Evolutionary conservation across 2,113 vertebrate genomes (phyloP).

Genomic region (Eurypyga helias): DNA sequence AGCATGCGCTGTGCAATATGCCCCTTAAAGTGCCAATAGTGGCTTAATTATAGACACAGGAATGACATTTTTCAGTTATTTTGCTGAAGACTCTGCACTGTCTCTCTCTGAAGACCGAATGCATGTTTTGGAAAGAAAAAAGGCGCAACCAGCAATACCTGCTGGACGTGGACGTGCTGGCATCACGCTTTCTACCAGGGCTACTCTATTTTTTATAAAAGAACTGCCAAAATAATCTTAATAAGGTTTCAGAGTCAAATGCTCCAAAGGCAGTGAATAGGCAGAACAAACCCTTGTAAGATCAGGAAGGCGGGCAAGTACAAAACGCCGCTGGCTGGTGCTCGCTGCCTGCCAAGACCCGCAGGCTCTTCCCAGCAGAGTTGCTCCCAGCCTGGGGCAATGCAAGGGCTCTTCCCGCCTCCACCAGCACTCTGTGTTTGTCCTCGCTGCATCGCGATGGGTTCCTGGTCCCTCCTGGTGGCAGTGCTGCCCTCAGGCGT

Average conservation of each 20-base stretch:
- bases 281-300: background rate
- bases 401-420: background rate
- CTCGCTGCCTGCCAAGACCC: background rate
- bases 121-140: background rate
- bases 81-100: background rate
- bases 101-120: background rate
- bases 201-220: background rate
- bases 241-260: background rate
- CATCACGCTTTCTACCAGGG: background rate
- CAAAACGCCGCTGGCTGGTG: rapidly evolving
- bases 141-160: background rate
- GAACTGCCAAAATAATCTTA: background rate
- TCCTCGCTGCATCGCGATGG: background rate
- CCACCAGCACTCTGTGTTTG: rapidly evolving
- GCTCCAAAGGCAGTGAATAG: background rate
- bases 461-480: background rate
- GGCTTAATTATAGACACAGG: background rate
- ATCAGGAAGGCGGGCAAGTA: background rate
- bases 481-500: rapidly evolving
- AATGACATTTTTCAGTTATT: background rate
- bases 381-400: background rate
- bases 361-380: background rate
- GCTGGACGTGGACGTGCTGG: background rate
- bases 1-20: background rate
- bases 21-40: background rate